Conservation (phyloP, 2,113 vertebrate species). For the Entelurus aequoreus region DNA sequence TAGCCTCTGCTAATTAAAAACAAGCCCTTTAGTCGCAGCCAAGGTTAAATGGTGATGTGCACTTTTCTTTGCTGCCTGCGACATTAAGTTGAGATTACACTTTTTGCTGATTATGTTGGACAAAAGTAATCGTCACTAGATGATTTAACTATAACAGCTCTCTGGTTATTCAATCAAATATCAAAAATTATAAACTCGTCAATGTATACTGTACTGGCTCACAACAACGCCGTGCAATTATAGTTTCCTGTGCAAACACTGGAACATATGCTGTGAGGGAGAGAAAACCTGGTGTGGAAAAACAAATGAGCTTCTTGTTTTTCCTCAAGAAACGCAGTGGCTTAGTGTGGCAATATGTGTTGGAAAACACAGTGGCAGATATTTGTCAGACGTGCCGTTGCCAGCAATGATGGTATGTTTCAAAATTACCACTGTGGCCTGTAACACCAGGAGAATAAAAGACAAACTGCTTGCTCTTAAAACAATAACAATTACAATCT, state of each 20-base stretch:
- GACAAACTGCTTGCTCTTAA: not conserved
- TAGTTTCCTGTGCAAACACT: not conserved
- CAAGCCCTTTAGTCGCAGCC: conserved; percentile 77
- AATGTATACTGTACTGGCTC: conserved; percentile 1
- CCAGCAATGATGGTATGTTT: conserved; percentile 35
- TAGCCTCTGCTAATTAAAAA: conserved; percentile 89
- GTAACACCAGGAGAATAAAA: conserved; percentile 6
- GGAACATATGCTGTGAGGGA: conserved; percentile 2
- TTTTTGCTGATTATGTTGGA: conserved; percentile 50
- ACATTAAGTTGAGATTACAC: conserved; percentile 66
- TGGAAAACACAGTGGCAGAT: conserved; percentile 52
- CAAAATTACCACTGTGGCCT: conserved; percentile 12
- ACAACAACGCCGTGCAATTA: not conserved
- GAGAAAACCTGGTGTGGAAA: conserved; percentile 23
- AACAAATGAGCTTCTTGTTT: conserved; percentile 36
- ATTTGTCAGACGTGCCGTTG: conserved; percentile 43
- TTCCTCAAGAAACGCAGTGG: conserved; percentile 23
- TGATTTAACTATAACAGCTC: conserved; percentile 10
- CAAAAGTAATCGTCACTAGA: conserved; percentile 8
- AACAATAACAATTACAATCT: not conserved
- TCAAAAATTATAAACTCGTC: conserved; percentile 7
- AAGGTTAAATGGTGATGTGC: conserved; percentile 80
- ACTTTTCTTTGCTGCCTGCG: conserved; percentile 55
- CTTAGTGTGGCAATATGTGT: conserved; percentile 42
- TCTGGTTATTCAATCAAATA: conserved; percentile 25